Base-by-base conservation (phyloP, 2,888 invertebrate species). In the Pharmacophagus antenor region DNA sequence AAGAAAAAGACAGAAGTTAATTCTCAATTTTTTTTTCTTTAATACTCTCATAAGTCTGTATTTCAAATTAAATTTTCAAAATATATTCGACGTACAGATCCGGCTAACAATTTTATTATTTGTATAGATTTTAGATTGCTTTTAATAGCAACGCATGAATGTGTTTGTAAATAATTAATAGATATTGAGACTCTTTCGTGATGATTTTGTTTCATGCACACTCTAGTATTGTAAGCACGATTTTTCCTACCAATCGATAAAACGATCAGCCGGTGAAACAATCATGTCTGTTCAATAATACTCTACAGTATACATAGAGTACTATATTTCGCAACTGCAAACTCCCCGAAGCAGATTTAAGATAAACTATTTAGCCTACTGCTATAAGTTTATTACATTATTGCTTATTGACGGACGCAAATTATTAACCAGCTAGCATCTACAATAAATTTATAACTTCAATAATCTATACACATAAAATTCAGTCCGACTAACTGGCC, bases 221-320 rank as follows among this genome's bases (percentile, higher is more conserved):
- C 76, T 72, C 66, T 73, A 78, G 55, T 55, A 57, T 63, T 65
- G 58, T 63, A 72, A 71, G 80, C 88, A 88, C 88, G 88, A 88
- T 86, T 88, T 87, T 88, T 86, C 82, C 82, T 62, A 71, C 80
- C 80, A 80, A 88, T 88, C 88, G 81, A 83, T 82, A 79, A 79
- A 82, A 71, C 78, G 80, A 86, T 87, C 85, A 72, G 67, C 66
- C 63, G 62, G 69, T 67, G 73, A 76, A 85, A 87, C 86, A 87
- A 85, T 87, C 81, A 77, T 64, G 68, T 54, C 65, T 58, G 62
- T 65, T 66, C 63, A 63, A 67, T 68, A 65, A 65, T 66, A 52
- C 58, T 51, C 48, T 31, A 47, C 47, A 54, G 27, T 55, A 59
- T 55, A 49, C 25, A 49, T 41, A 52, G 51, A 58, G 49, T 23